phyloP scores from a whole-genome alignment of 1,140 invertebrate species.

The Plutomurus gul region DNA sequence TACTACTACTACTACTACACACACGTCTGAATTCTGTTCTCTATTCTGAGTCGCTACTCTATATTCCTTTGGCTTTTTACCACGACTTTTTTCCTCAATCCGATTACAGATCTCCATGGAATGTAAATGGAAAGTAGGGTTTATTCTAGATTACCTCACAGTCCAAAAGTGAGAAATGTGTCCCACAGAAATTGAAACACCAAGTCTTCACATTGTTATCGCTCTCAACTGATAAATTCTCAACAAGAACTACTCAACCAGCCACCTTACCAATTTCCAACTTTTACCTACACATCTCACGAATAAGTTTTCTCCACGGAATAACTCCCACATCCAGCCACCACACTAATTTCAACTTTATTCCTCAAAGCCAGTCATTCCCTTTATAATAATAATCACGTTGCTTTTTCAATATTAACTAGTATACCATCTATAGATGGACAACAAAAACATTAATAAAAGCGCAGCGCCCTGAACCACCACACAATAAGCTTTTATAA shows the following conservation, averaged over 20 bases:
- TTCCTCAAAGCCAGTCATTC: too few species aligned
- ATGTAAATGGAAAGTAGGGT: constrained; percentile 46
- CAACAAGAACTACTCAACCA: constrained; percentile 8
- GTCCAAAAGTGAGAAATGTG: constrained; percentile 42
- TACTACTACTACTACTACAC: too few species aligned
- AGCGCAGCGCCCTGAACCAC: too few species aligned
- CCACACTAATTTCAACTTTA: too few species aligned
- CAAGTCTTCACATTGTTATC: constrained; percentile 39
- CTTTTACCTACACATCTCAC: background rate
- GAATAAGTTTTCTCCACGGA: too few species aligned
- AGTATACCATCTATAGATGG: too few species aligned
- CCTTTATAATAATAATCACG: too few species aligned
- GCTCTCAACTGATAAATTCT: constrained; percentile 18
- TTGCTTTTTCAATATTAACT: too few species aligned
- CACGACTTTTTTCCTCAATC: constrained; percentile 42
- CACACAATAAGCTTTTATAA: too few species aligned
- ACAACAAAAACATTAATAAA: too few species aligned
- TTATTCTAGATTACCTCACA: constrained; percentile 35
- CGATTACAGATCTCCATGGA: constrained; percentile 46
- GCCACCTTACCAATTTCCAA: constrained; percentile 20
- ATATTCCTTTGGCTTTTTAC: constrained; percentile 20
- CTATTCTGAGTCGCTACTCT: too few species aligned
- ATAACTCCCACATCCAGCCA: background rate
- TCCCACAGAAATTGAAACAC: constrained; percentile 42
- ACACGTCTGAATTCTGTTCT: too few species aligned